These are phyloP conservation scores for Acanthornis magna DNA, from an alignment of 2,797 vertebrate species.

Conservation along the genomic window DNA sequence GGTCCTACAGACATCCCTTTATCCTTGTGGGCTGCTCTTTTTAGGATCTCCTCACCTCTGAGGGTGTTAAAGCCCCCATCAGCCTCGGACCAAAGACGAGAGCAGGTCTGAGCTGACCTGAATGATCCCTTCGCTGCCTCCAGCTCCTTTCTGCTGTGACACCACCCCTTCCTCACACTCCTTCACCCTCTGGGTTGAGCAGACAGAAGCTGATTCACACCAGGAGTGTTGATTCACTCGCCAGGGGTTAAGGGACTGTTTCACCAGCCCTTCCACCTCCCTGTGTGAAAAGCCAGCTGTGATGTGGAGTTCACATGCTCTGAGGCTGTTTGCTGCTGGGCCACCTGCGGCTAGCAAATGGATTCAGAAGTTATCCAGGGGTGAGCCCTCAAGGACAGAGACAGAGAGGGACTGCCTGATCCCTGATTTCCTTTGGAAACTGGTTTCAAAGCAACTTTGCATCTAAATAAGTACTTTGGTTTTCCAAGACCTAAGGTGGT, in stretches of 20 bases:
- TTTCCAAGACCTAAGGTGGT: background rate
- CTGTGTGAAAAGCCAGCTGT: background rate
- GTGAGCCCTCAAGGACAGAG: background rate
- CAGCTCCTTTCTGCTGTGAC: background rate
- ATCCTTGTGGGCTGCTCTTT: background rate
- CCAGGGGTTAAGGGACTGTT: background rate
- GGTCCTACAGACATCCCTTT: background rate
- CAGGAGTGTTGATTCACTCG: background rate
- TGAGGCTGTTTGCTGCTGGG: background rate
- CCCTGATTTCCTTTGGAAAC: background rate
- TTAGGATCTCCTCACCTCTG: background rate
- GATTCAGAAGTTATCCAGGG: background rate
- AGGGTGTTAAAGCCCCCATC: background rate
- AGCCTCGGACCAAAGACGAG: background rate
- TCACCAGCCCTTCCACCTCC: background rate
- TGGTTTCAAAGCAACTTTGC: background rate
- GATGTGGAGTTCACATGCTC: background rate
- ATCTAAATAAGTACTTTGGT: background rate
- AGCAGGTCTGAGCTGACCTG: background rate
- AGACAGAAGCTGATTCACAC: background rate
- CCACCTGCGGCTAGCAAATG: background rate
- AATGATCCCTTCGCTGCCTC: background rate
- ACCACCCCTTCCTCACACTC: background rate
- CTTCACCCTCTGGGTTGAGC: background rate
- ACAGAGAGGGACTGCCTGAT: background rate